Evolutionary conservation across 1,140 invertebrate species (phyloP).

Genomic region (Choristoneura fumiferana): DNA sequence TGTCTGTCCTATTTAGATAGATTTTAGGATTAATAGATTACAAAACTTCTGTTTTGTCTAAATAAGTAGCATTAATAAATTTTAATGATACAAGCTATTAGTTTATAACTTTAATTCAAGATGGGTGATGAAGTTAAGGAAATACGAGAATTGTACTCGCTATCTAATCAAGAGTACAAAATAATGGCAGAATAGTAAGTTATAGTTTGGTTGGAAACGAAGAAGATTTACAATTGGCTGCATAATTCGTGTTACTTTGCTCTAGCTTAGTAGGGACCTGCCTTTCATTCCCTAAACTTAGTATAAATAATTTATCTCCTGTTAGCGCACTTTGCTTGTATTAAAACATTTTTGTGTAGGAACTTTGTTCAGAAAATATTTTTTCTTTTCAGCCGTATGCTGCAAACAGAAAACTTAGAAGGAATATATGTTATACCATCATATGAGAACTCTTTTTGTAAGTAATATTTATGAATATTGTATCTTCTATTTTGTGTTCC

Average conservation of each 20-base stretch:
- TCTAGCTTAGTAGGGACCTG: no score
- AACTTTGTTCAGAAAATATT: no score
- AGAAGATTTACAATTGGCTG: no score
- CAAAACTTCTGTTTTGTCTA: no score
- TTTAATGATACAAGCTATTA: background rate
- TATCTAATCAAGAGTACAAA: conserved; percentile 68
- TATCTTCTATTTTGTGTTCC: no score
- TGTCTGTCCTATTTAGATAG: background rate
- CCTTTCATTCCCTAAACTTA: no score
- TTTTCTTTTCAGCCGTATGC: conserved; percentile 86
- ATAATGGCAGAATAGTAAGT: conserved; percentile 74
- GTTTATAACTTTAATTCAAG: conserved; percentile 7
- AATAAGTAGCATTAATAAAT: no score
- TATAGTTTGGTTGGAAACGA: no score
- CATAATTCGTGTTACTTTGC: no score
- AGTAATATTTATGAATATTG: conserved; percentile 54
- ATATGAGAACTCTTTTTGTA: conserved; percentile 86
- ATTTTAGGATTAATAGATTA: background rate
- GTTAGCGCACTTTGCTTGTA: no score
- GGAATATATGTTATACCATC: conserved; percentile 96
- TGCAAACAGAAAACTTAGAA: conserved; percentile 90
- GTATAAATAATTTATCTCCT: no score
- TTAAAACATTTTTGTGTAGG: no score
- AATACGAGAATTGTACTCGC: conserved; percentile 60
- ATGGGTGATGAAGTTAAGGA: conserved; percentile 57